Conservation (phyloP, 2,797 vertebrate species). For the Arctocebus calabarensis region DNA sequence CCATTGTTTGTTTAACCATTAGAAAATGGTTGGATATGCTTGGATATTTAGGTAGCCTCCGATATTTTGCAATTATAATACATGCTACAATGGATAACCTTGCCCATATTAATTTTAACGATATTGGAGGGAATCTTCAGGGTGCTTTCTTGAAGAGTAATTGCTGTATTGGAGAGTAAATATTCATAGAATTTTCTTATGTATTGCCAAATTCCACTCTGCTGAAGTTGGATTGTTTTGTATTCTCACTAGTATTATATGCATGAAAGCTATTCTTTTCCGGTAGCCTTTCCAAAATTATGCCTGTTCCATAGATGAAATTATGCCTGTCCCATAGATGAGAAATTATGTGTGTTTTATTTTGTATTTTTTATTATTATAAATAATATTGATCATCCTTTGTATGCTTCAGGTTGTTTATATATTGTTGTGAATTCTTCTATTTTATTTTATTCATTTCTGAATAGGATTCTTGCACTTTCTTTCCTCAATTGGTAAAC, state of each 20-base stretch:
- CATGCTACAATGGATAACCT: not conserved
- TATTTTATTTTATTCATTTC: not conserved
- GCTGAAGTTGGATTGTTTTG: not conserved
- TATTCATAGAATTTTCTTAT: not conserved
- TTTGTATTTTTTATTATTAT: not conserved
- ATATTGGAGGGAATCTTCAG: not conserved
- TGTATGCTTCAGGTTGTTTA: not conserved
- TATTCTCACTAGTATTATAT: not conserved
- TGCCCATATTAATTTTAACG: not conserved
- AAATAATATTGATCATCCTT: not conserved
- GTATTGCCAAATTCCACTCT: not conserved
- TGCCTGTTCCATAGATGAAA: not conserved
- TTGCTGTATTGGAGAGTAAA: not conserved
- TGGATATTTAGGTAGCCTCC: not conserved
- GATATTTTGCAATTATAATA: not conserved
- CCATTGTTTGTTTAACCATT: not conserved
- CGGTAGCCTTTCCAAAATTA: not conserved
- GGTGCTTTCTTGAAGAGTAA: not conserved
- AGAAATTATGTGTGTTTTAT: not conserved
- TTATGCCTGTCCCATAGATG: not conserved
- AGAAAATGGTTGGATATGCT: not conserved
- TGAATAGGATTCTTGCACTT: not conserved
- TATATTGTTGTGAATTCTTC: not conserved
- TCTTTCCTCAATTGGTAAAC: not conserved
- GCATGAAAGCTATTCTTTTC: not conserved